A percentile compares a stretch with the other conserved stretches of the same genome.
Conservation (phyloP, 2,113 vertebrate genomes). For the Pituophis catenifer region DNA sequence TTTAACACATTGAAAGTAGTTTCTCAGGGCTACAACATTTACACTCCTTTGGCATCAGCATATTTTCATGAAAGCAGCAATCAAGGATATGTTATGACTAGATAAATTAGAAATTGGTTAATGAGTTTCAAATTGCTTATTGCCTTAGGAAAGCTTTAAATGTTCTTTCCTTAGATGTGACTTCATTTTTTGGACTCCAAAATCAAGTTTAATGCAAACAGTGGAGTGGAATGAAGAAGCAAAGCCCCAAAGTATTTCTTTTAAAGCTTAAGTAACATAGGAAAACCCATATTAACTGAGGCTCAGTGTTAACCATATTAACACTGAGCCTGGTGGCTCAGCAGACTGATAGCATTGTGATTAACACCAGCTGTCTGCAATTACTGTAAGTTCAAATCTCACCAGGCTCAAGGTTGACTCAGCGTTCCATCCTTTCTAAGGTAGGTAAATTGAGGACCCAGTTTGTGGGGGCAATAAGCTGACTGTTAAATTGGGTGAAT, state of each 20-base stretch:
- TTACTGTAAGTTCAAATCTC: too few relatives aligned
- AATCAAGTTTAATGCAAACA: slow-evolving; percentile 7
- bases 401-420: too few relatives aligned
- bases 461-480: too few relatives aligned
- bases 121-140: slow-evolving; percentile 50
- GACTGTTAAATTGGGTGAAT: too few relatives aligned
- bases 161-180: slow-evolving; percentile 6
- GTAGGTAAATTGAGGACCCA: too few relatives aligned
- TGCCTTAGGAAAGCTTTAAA: slow-evolving; percentile 41
- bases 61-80: slow-evolving; percentile 35
- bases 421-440: too few relatives aligned
- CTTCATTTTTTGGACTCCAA: slow-evolving; percentile 10
- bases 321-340: too few relatives aligned
- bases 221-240: slow-evolving; percentile 9
- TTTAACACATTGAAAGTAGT: neutral
- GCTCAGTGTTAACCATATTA: too few relatives aligned
- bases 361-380: too few relatives aligned
- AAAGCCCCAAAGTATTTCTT: neutral
- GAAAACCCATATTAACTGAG: neutral
- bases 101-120: slow-evolving; percentile 35
- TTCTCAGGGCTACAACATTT: slow-evolving; percentile 25
- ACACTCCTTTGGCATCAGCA: slow-evolving; percentile 13
- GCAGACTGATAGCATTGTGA: too few relatives aligned
- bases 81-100: slow-evolving; percentile 54
- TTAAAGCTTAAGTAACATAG: slow-evolving; percentile 3